Evolutionary conservation across 1,140 invertebrate species (phyloP).

Genomic region (Druon quercuslanigerum): DNA sequence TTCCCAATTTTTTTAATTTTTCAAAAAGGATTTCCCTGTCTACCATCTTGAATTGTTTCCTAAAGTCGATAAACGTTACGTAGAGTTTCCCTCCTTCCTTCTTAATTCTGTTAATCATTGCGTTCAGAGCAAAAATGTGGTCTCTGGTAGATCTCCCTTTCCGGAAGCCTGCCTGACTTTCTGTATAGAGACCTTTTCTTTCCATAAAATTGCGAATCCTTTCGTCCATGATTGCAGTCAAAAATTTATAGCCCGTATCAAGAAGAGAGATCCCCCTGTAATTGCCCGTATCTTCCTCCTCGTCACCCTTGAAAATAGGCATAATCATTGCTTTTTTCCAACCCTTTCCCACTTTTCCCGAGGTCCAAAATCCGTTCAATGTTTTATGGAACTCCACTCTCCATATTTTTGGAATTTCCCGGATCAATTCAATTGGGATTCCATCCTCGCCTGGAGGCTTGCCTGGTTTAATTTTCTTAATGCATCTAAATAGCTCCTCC

Average conservation of each 20-base stretch:
- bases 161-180: constrained; percentile 11
- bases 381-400: no score
- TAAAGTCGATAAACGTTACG: no score
- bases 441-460: no score
- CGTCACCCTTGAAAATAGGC: not conserved
- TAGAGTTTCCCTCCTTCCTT: not conserved
- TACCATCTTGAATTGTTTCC: no score
- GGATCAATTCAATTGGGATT: no score
- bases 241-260: not conserved
- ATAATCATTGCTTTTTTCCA: not conserved
- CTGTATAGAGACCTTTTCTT: not conserved
- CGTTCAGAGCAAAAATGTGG: constrained; percentile 27
- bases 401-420: no score
- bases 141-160: not conserved
- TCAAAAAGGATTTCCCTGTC: no score
- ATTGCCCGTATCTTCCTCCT: not conserved
- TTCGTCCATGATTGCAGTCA: no score
- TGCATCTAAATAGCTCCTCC: no score
- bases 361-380: not conserved
- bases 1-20: no score
- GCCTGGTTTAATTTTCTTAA: no score
- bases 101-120: not conserved
- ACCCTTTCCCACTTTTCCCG: not conserved
- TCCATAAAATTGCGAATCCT: not conserved
- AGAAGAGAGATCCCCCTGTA: not conserved